Conservation (phyloP, 2,888 invertebrate species). For the Ophion obscuratus region DNA sequence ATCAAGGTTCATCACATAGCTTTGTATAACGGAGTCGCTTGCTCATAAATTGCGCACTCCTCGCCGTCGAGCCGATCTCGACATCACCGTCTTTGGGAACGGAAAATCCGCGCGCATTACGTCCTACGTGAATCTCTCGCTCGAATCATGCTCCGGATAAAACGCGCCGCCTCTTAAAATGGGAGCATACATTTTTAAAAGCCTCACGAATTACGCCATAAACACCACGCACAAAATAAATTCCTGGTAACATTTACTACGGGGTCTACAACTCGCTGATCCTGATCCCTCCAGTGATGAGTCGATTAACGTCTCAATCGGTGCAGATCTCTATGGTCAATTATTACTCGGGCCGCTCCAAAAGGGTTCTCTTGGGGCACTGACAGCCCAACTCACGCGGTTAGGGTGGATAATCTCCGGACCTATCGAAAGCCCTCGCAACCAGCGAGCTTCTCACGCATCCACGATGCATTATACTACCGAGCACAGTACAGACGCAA, state of each 20-base stretch:
- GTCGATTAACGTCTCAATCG: slow-evolving; percentile 56
- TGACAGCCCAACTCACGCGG: slow-evolving; percentile 47
- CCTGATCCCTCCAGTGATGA: neutral
- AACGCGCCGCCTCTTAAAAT: slow-evolving; percentile 8
- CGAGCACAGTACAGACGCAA: slow-evolving; percentile 6
- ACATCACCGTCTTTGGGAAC: slow-evolving; percentile 56
- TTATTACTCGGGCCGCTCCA: slow-evolving; percentile 18
- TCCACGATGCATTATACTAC: slow-evolving; percentile 14
- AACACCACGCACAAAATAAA: neutral
- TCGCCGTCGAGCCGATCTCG: slow-evolving; percentile 36
- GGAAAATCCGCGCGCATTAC: neutral
- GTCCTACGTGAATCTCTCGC: neutral
- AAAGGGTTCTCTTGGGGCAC: neutral
- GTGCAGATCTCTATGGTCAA: slow-evolving; percentile 50
- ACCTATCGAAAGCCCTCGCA: neutral
- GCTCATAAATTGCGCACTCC: slow-evolving; percentile 51
- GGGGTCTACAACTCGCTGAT: neutral
- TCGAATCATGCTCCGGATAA: neutral
- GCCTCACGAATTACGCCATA: slow-evolving; percentile 4
- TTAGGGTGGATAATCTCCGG: slow-evolving; percentile 65
- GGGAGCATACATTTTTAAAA: neutral
- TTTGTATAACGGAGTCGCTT: slow-evolving; percentile 60
- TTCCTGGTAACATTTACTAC: neutral
- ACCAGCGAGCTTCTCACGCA: neutral
- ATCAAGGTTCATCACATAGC: slow-evolving; percentile 64